phyloP scores from a whole-genome alignment of 2,888 invertebrate genomes.

The Leptinotarsa juncta region DNA sequence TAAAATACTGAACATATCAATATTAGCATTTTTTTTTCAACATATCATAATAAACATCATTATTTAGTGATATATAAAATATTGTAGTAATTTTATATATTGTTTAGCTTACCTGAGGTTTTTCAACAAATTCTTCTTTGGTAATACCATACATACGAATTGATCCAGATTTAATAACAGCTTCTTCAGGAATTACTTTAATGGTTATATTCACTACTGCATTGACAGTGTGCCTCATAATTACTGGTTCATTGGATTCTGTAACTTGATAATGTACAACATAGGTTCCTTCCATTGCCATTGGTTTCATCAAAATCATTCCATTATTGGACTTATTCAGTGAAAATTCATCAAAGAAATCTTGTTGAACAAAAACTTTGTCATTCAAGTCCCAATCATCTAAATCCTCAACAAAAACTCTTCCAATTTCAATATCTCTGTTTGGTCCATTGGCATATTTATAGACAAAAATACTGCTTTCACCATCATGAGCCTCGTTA shows the following conservation, averaged over 20 bases:
- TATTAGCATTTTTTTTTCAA: no score
- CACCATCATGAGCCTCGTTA: conserved; percentile 88
- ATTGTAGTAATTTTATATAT: conserved; percentile 15
- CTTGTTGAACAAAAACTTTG: conserved; percentile 78
- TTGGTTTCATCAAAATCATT: conserved; percentile 87
- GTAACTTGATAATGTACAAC: conserved; percentile 79
- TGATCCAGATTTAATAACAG: conserved; percentile 92
- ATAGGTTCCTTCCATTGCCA: conserved; percentile 82
- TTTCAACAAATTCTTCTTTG: conserved; percentile 86
- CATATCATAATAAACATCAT: no score
- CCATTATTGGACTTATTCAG: conserved; percentile 79
- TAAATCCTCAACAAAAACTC: conserved; percentile 92
- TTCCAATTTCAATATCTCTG: conserved; percentile 86
- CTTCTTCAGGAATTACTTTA: conserved; percentile 89
- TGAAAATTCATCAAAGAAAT: conserved; percentile 74
- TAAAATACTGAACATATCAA: no score
- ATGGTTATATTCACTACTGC: conserved; percentile 90
- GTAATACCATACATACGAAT: conserved; percentile 84
- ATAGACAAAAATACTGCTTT: conserved; percentile 92
- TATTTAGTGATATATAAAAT: background rate
- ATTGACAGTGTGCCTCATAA: conserved; percentile 77
- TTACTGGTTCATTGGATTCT: conserved; percentile 72
- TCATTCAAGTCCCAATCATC: conserved; percentile 98
- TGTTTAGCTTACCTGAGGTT: conserved; percentile 62
- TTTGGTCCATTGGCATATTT: conserved; percentile 87